Percentiles rank a stretch among this genome's conserved stretches.
Evolutionary conservation across 1,140 invertebrate genomes (phyloP).

Genomic region (Rhopalosiphum padi): DNA sequence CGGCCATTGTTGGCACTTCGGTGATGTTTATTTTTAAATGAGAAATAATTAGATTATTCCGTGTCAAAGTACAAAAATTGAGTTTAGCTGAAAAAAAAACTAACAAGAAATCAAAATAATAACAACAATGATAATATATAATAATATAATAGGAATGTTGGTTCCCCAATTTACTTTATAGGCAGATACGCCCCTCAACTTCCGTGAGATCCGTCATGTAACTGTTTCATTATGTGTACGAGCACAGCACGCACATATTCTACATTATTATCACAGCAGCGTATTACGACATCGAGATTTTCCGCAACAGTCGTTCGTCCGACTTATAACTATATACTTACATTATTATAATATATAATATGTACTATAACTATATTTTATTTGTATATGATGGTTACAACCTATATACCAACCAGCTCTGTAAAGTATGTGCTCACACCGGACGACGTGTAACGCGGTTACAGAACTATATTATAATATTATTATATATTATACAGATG

Average conservation of each 20-base stretch:
- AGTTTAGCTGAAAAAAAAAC: neutral
- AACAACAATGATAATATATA: neutral
- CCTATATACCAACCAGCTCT: no score
- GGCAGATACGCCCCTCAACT: neutral
- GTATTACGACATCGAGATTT: conserved; percentile 2
- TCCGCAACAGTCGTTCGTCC: neutral
- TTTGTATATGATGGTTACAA: neutral
- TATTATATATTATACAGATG: no score
- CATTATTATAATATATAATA: neutral
- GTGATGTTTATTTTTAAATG: neutral
- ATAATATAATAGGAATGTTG: neutral
- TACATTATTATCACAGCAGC: neutral
- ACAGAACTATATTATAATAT: neutral
- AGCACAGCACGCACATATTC: neutral
- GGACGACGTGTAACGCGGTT: conserved; percentile 8
- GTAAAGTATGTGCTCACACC: neutral
- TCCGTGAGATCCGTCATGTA: conserved; percentile 17
- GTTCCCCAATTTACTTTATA: neutral
- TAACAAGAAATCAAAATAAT: conserved; percentile 8
- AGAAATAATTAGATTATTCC: neutral
- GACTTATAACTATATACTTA: neutral
- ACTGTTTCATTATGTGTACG: neutral
- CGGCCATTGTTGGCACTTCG: neutral
- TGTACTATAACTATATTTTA: neutral
- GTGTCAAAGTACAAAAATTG: neutral